Percentiles rank a stretch among this genome's conserved stretches.
phyloP scores from a whole-genome alignment of 2,113 vertebrate genomes.

The Egretta garzetta region DNA sequence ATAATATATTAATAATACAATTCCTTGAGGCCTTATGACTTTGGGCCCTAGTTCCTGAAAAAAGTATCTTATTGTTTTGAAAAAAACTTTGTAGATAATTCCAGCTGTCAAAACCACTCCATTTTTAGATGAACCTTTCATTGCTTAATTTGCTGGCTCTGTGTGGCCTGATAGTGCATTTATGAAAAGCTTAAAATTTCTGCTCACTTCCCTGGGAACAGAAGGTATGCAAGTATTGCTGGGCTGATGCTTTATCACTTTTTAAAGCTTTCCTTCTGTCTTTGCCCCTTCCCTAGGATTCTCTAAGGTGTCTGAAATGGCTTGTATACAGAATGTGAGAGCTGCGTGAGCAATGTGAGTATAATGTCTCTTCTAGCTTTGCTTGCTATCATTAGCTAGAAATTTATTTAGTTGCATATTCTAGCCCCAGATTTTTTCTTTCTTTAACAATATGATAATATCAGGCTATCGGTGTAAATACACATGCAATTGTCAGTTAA shows the following conservation, averaged over 20 bases:
- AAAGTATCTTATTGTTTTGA: background rate
- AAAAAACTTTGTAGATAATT: background rate
- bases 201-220: background rate
- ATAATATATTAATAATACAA: no score
- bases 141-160: background rate
- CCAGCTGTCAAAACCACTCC: background rate
- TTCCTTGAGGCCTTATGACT: background rate
- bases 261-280: background rate
- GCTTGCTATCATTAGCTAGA: slow-evolving; percentile 53
- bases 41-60: background rate
- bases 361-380: slow-evolving; percentile 9
- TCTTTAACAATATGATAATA: slow-evolving; percentile 77
- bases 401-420: slow-evolving; percentile 66
- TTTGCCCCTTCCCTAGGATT: background rate
- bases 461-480: slow-evolving; percentile 79
- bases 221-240: background rate
- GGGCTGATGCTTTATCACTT: background rate
- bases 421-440: slow-evolving; percentile 53
- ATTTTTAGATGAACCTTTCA: background rate
- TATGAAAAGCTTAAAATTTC: background rate
- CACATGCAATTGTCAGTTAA: slow-evolving; percentile 82
- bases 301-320: background rate
- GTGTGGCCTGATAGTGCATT: background rate
- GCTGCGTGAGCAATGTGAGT: background rate
- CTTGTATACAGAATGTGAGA: background rate